These are phyloP conservation scores for Caenorhabditis afra DNA, from an alignment of 2,888 invertebrate species.

Conservation along the genomic window DNA sequence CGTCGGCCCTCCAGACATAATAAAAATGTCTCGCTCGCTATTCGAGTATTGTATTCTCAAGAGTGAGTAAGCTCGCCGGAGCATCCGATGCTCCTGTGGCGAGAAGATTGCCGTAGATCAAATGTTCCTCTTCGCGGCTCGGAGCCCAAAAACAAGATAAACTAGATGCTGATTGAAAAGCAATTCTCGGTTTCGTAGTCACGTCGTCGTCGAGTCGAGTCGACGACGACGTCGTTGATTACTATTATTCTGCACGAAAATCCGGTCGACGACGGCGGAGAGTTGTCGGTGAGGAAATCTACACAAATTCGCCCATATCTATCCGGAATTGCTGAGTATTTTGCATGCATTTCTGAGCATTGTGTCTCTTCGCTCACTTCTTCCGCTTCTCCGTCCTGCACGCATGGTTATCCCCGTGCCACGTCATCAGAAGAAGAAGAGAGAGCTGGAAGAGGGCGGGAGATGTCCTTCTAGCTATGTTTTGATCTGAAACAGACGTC, in stretches of 20 bases:
- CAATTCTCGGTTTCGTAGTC: too few species aligned
- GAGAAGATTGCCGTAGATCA: too few species aligned
- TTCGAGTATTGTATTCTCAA: constrained; percentile 2
- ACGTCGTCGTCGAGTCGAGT: too few species aligned
- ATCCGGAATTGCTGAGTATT: constrained; percentile 45
- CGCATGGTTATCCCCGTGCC: not conserved
- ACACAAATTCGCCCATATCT: constrained; percentile 21
- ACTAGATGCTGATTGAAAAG: too few species aligned
- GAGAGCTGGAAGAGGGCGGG: too few species aligned
- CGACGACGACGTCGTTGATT: not conserved
- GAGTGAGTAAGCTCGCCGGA: not conserved
- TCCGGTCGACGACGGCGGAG: too few species aligned
- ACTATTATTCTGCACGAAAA: not conserved
- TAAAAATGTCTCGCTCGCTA: constrained; percentile 7
- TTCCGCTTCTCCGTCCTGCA: not conserved
- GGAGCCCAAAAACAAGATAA: too few species aligned
- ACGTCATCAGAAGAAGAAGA: too few species aligned
- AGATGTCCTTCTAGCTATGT: too few species aligned
- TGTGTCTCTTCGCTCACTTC: constrained; percentile 3
- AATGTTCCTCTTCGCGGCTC: too few species aligned
- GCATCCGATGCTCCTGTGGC: too few species aligned
- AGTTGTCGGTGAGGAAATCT: constrained; percentile 23
- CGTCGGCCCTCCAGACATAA: not conserved
- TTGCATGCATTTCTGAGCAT: constrained; percentile 47
- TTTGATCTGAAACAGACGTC: too few species aligned